Evolutionary conservation across 2,113 vertebrate species (phyloP).

Genomic region (Menidia beryllina): DNA sequence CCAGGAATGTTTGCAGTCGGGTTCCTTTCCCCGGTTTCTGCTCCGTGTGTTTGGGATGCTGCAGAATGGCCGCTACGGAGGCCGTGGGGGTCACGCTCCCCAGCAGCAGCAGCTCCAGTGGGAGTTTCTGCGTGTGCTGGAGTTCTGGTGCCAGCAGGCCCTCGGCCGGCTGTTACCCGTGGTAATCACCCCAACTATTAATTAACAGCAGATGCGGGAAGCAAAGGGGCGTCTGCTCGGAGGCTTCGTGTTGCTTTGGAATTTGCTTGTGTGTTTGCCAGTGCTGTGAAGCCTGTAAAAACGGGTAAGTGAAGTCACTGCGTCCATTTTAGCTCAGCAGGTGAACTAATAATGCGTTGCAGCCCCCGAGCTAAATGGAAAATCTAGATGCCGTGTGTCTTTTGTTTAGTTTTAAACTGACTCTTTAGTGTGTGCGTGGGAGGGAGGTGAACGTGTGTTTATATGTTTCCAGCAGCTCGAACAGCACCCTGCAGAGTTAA

Average conservation of each 20-base stretch:
- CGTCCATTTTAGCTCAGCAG: slow-evolving; percentile 60
- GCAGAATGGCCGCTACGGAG: not conserved
- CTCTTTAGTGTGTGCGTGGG: not conserved
- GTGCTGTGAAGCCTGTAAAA: slow-evolving; percentile 43
- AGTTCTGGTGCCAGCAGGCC: slow-evolving; percentile 21
- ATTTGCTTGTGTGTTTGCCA: slow-evolving; percentile 18
- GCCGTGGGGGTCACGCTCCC: slow-evolving; percentile 10
- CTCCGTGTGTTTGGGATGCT: not conserved
- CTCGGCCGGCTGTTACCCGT: slow-evolving; percentile 7
- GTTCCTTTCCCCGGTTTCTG: slow-evolving; percentile 10
- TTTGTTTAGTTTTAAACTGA: slow-evolving; percentile 38
- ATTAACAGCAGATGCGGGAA: slow-evolving; percentile 62
- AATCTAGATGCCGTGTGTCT: slow-evolving; percentile 28
- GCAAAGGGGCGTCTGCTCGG: slow-evolving; percentile 33
- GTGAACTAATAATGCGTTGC: slow-evolving; percentile 35
- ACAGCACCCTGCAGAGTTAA: slow-evolving; percentile 41
- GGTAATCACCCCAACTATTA: slow-evolving; percentile 30
- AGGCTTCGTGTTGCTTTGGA: slow-evolving; percentile 31
- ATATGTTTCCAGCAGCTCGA: slow-evolving; percentile 24
- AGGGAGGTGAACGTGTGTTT: slow-evolving; percentile 31
- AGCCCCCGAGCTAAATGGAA: slow-evolving; percentile 43
- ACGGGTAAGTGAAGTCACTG: slow-evolving; percentile 30
- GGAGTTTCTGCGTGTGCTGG: slow-evolving; percentile 11
- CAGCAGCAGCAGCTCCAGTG: slow-evolving; percentile 1
- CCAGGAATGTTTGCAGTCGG: slow-evolving; percentile 37